Evolutionary conservation across 2,113 vertebrate genomes (phyloP), one percentile per base, ranked within the genome.

Genomic region (Mirza zaza): DNA sequence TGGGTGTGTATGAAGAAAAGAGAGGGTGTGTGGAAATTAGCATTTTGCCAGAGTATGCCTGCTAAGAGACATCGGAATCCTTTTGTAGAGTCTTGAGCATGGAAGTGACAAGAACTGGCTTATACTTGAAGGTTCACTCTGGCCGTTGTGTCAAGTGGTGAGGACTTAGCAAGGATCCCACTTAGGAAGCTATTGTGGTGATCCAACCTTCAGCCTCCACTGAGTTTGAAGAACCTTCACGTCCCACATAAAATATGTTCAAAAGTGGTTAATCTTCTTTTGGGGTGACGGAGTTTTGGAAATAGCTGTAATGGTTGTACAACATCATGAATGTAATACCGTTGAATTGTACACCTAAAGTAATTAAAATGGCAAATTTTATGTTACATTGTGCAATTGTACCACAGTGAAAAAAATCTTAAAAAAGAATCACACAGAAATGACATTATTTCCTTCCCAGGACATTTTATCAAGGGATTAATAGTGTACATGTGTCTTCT

Each of bases 151-250:
- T 39, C 1, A 13, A 29, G 7, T 0, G 1, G 2, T 5, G 5
- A 79, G 55, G 34, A n/a, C 52, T 13, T 20, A 52, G 45, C n/a
- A 36, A 32, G 13, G 25, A 13, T 8, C 13, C 27, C 45, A 0
- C 3, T 32, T 52, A 25, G 57, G 82, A 84, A 70, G 73, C 96
- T 76, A 75, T 95, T 86, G 67, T 79, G 57, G 52, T 79, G 50
- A 63, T 89, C 87, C 63, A 86, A 8, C 39, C 15, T 5, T 21
- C 61, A 11, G 3, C 20, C 17, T 14, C 48, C 23, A 8, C 15
- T 7, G 34, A 93, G 52, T 39, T 4, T 12, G 25, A 57, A 87
- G 61, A 79, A 3, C 50, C 52, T 96, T 34, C 2, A 14, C 27
- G 23, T 39, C 18, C n/a, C 11, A 0, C 8, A 2, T 21, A 32